Base-by-base conservation (phyloP, 2,113 vertebrate species). In the Tursiops truncatus region DNA sequence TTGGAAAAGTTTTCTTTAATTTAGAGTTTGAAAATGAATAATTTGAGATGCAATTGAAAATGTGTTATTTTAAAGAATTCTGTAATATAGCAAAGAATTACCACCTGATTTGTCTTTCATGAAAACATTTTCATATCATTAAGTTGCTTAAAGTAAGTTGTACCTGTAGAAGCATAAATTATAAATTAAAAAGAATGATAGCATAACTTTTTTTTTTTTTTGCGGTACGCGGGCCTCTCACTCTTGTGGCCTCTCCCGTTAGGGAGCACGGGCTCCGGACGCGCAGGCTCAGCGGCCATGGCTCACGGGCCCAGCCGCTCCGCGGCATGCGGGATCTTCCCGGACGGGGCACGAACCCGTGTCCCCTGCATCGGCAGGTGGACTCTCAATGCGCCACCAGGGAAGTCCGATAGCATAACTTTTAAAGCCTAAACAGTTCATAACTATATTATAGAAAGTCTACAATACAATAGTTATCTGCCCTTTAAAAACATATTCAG, bases 61-160 rank as follows among this genome's bases (percentile, higher is more conserved):
- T 77, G 4, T 65, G 10, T 83, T 83, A 25, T 92, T 87, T 95
- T 82, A 77, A 88, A 47, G 23, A 91, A 62, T 81, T 87, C 17
- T 50, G 1, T 47, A 50, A 33, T 77, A 63, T 33, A 81, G 25
- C 6, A 91, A 88, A 44, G 53, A 96, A 80, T 93, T 73, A 71
- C 33, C 56, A 87, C 91, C 56, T 92, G 28, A 25, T 94, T 94
- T 89, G 26, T 68, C 79, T 85, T 89, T 91, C 47, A 14, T 77
- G 47, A 71, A 93, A 95, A 62, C 5, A 33, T 63, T 87, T 95
- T 88, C 31, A 91, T 88, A 33, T 67, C 79, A 56, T 56, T 80
- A 94, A 83, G 11, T 87, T 65, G 6, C 76, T 70, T 79, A 77
- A 91, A 73, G 15, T 74, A 94, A 60, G 8, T 83, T 87, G 5